phyloP scores from a whole-genome alignment of 64 coral and sea anemone species.

The Catalaphyllia jardinei region DNA sequence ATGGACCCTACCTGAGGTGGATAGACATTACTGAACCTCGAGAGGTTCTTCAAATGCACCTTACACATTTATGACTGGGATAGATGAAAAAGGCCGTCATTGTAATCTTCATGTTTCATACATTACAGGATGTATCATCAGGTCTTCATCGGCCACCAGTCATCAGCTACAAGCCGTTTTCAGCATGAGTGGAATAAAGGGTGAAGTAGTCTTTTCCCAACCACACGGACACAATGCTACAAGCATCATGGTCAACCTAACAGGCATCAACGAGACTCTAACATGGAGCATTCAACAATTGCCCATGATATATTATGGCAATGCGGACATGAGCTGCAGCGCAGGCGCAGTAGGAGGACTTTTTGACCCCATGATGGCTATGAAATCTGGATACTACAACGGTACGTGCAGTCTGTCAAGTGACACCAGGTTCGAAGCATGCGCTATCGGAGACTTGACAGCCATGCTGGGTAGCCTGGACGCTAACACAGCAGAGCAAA shows the following conservation, averaged over 20 bases:
- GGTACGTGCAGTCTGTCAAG: background rate
- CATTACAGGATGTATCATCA: conserved; percentile 21
- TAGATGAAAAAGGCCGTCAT: too few species aligned
- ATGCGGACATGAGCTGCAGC: conserved; percentile 52
- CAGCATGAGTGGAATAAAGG: conserved; percentile 79
- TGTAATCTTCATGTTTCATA: background rate
- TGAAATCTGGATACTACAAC: conserved; percentile 13
- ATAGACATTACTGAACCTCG: too few species aligned
- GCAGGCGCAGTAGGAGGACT: conserved; percentile 36
- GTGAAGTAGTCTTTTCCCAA: conserved; percentile 58
- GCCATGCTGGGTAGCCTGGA: conserved; percentile 56
- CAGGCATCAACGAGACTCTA: conserved; percentile 65
- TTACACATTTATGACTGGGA: too few species aligned
- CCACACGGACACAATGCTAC: background rate
- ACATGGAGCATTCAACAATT: conserved; percentile 50
- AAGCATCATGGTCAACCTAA: conserved; percentile 56
- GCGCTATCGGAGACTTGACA: conserved; percentile 78
- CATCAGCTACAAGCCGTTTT: conserved; percentile 51
- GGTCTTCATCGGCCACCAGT: conserved; percentile 5
- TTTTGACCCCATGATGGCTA: conserved; percentile 39
- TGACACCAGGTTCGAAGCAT: conserved; percentile 29
- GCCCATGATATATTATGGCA: conserved; percentile 86
- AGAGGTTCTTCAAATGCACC: too few species aligned
- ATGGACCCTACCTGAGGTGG: too few species aligned
- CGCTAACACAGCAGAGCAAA: background rate